Conservation (phyloP, 2,797 vertebrate genomes). For the Carduelis carduelis region DNA sequence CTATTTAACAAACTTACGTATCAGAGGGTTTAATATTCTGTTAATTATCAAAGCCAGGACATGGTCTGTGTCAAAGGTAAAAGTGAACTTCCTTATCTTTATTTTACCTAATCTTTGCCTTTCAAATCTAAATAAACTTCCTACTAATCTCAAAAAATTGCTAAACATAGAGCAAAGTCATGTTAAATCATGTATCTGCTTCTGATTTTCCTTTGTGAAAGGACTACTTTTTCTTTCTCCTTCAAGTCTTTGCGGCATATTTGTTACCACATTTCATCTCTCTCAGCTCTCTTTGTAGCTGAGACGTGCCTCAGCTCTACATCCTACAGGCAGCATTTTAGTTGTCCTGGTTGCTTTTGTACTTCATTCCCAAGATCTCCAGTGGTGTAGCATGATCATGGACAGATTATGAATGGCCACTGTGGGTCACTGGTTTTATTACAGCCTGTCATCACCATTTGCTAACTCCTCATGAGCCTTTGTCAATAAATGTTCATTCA, state of each 20-base stretch:
- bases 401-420: background rate
- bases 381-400: background rate
- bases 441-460: background rate
- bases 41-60: background rate
- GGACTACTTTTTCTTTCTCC: background rate
- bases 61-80: background rate
- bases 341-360: background rate
- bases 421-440: background rate
- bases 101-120: background rate
- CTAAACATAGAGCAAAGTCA: background rate
- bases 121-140: background rate
- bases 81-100: background rate
- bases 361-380: background rate
- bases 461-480: background rate
- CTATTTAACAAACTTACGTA: background rate
- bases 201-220: background rate
- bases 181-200: background rate
- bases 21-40: background rate
- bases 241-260: background rate
- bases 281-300: background rate
- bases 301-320: accelerated
- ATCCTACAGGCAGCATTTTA: background rate
- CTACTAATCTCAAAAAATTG: background rate
- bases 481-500: background rate
- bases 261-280: background rate